These are phyloP conservation scores for Gila robusta DNA, from an alignment of 2,797 vertebrate species.

Conservation along the genomic window DNA sequence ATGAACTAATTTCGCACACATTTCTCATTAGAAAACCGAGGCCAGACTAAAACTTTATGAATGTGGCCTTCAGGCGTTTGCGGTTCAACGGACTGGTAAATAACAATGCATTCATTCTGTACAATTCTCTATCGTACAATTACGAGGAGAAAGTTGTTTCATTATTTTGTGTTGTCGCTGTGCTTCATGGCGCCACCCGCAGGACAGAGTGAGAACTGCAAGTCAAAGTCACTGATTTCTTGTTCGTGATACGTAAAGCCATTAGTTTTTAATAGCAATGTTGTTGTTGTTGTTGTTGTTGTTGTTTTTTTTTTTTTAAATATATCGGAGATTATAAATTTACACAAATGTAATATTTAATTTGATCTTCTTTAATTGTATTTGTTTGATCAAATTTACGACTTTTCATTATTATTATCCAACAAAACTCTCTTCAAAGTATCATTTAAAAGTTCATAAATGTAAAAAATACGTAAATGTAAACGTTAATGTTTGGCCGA, in stretches of 20 bases:
- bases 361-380: background rate
- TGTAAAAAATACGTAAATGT: too few relatives aligned
- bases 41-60: background rate
- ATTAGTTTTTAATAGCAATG: background rate
- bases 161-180: background rate
- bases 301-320: background rate
- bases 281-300: too few relatives aligned
- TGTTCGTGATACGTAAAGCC: background rate
- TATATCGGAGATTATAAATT: background rate
- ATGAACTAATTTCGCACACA: background rate
- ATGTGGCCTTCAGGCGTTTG: background rate
- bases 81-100: background rate
- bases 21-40: background rate
- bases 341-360: background rate
- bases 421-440: too few relatives aligned
- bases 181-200: background rate
- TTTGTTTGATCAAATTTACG: background rate
- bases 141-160: background rate
- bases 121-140: background rate
- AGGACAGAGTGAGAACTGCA: background rate
- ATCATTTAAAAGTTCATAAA: background rate
- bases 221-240: background rate
- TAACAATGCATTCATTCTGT: constrained; percentile 3
- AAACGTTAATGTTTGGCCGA: background rate
- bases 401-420: background rate